These are phyloP conservation scores for Brachionus paranguensis DNA, from an alignment of 1,140 invertebrate genomes.

Conservation along the genomic window DNA sequence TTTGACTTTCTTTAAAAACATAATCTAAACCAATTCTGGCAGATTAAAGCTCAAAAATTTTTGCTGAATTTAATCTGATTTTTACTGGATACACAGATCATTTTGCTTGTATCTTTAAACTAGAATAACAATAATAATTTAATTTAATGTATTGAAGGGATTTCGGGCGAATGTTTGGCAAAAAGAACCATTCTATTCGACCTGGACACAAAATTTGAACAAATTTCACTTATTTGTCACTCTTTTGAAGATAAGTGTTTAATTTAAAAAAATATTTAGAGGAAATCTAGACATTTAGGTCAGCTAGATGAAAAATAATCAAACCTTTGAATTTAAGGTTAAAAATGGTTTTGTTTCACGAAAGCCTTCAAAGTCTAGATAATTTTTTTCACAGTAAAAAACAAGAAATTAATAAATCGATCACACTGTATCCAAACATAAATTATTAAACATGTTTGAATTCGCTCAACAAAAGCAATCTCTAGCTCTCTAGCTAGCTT, in stretches of 20 bases:
- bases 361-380: neutral
- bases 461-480: neutral
- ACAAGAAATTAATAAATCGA: neutral
- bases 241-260: neutral
- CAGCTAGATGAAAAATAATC: neutral
- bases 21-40: neutral
- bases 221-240: neutral
- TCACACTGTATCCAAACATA: neutral
- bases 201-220: neutral
- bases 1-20: neutral
- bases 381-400: neutral
- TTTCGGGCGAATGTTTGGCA: neutral
- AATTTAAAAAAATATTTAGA: neutral
- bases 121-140: neutral
- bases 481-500: neutral
- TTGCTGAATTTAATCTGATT: neutral
- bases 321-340: neutral
- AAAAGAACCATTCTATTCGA: neutral
- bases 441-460: neutral
- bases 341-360: neutral
- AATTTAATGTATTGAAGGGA: neutral
- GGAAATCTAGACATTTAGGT: neutral
- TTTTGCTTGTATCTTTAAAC: neutral
- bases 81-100: neutral
- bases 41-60: neutral